Evolutionary conservation across 2,888 invertebrate species (phyloP).

Genomic region (Pyrochroa serraticornis): DNA sequence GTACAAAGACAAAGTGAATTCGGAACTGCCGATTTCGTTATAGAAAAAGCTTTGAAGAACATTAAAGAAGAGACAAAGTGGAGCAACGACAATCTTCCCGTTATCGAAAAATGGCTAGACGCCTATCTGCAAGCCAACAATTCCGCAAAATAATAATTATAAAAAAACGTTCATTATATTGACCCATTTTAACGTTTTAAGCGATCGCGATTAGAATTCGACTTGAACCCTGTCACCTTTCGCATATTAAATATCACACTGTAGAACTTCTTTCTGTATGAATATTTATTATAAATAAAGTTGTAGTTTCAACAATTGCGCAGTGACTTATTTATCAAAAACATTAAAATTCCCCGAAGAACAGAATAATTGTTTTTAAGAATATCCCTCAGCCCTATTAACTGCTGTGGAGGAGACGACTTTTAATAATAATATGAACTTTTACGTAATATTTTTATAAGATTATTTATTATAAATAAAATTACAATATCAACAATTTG

Average conservation of each 20-base stretch:
- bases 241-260: not conserved
- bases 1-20: slow-evolving; percentile 70
- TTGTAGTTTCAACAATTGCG: not conserved
- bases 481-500: not conserved
- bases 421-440: not conserved
- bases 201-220: too few species aligned
- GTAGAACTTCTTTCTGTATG: not conserved
- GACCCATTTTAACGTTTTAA: not conserved
- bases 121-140: slow-evolving; percentile 57
- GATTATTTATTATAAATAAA: not conserved
- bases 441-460: not conserved
- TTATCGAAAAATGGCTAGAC: slow-evolving; percentile 76
- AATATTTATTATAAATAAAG: slow-evolving; percentile 6
- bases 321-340: too few species aligned
- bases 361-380: not conserved
- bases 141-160: slow-evolving; percentile 12
- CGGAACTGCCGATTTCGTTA: slow-evolving; percentile 74
- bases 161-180: not conserved
- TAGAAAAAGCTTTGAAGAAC: slow-evolving; percentile 73
- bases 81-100: slow-evolving; percentile 76
- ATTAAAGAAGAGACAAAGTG: slow-evolving; percentile 78
- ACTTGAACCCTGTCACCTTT: too few species aligned
- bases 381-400: too few species aligned
- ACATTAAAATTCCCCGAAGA: too few species aligned
- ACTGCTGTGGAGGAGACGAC: too few species aligned